Percentiles rank a stretch among this genome's conserved stretches.
Conservation (phyloP, 2,888 invertebrate species). For the Arge pagana region DNA sequence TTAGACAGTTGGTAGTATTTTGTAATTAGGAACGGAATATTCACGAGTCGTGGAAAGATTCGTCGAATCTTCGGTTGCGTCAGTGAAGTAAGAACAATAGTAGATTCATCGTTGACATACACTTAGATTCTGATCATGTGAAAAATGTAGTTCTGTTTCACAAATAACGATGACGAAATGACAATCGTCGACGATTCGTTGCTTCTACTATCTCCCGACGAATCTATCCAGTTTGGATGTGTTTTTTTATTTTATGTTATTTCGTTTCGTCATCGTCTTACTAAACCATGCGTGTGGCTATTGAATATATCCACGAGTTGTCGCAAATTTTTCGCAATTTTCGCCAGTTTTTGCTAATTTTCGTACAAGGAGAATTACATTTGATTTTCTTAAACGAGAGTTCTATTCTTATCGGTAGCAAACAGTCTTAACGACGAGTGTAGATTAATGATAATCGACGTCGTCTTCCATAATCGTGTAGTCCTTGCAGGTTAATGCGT, state of each 20-base stretch:
- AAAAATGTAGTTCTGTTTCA: constrained; percentile 56
- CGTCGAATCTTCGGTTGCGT: too few species aligned
- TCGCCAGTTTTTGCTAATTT: constrained; percentile 25
- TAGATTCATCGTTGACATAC: too few species aligned
- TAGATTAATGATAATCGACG: constrained; percentile 55
- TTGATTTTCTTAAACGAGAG: constrained; percentile 46
- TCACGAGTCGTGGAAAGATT: too few species aligned
- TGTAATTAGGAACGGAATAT: too few species aligned
- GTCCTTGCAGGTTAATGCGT: constrained; percentile 54
- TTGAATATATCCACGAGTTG: constrained; percentile 54
- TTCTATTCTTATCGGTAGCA: constrained; percentile 54
- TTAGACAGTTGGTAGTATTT: too few species aligned
- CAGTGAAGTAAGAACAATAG: too few species aligned
- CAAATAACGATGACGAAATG: constrained; percentile 51
- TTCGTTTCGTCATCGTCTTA: constrained; percentile 43
- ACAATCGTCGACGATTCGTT: too few species aligned
- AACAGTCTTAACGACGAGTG: constrained; percentile 57
- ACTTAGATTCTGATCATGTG: too few species aligned
- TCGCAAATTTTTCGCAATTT: constrained; percentile 49
- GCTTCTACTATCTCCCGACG: constrained; percentile 54
- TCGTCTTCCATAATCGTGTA: constrained; percentile 52
- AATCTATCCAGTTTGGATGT: constrained; percentile 50
- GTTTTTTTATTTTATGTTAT: constrained; percentile 24
- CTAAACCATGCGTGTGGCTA: constrained; percentile 58
- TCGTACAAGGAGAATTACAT: constrained; percentile 42